Conservation (phyloP, 2,113 vertebrate species). For the Alethe diademata region DNA sequence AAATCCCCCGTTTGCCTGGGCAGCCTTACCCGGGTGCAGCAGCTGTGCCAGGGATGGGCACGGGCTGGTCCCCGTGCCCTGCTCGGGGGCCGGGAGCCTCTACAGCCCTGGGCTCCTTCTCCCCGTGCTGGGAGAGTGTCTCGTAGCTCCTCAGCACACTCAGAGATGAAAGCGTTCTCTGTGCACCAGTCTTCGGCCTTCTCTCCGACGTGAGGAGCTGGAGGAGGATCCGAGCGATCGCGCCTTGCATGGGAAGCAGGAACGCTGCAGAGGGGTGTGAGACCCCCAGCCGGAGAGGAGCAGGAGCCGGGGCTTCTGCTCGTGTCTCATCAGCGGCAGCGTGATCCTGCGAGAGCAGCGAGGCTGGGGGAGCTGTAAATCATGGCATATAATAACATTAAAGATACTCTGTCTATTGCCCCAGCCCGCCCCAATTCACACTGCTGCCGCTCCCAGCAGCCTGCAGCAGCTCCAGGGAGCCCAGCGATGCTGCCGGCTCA, state of each 20-base stretch:
- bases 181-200: not conserved
- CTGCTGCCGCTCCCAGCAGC: not conserved
- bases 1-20: not conserved
- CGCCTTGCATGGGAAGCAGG: not conserved
- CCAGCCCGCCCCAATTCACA: not conserved
- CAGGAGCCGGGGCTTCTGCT: not conserved
- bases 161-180: not conserved
- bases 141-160: not conserved
- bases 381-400: no score
- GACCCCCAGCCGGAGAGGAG: not conserved
- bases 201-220: not conserved
- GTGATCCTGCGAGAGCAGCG: not conserved
- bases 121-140: rapidly evolving
- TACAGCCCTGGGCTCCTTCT: not conserved
- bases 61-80: not conserved
- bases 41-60: not conserved
- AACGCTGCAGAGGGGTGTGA: not conserved
- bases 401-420: rapidly evolving
- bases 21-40: not conserved
- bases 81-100: not conserved
- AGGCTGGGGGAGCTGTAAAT: not conserved
- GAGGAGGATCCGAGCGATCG: not conserved
- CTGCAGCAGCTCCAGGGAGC: not conserved
- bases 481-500: not conserved
- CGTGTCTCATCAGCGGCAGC: rapidly evolving